Conservation (phyloP, 2,797 vertebrate species). For the Jordanella pulchra region DNA sequence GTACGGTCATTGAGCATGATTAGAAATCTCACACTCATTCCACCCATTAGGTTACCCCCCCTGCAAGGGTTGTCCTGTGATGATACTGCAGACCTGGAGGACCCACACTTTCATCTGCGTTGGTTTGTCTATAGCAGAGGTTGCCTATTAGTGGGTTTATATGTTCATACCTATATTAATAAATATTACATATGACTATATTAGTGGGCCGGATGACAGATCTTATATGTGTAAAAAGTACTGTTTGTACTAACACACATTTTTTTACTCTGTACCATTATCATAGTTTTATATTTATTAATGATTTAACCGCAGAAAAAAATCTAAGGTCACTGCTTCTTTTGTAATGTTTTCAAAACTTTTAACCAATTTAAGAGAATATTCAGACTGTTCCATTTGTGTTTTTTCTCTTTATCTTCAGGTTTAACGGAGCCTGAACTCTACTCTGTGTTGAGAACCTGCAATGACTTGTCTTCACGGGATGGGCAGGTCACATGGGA, state of each 20-base stretch:
- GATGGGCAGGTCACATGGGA: conserved; percentile 66
- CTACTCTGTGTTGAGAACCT: conserved; percentile 80
- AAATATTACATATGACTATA: too few relatives aligned
- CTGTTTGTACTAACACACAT: neutral
- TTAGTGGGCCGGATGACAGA: too few relatives aligned
- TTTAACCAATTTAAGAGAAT: neutral
- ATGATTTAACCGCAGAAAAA: neutral
- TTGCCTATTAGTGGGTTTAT: too few relatives aligned
- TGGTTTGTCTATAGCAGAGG: too few relatives aligned
- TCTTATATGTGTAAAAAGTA: too few relatives aligned
- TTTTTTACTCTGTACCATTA: neutral
- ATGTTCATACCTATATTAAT: too few relatives aligned
- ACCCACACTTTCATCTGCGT: too few relatives aligned
- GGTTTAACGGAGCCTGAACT: conserved; percentile 85
- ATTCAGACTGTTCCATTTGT: neutral
- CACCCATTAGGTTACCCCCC: too few relatives aligned
- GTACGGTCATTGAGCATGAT: too few relatives aligned
- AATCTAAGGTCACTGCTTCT: neutral
- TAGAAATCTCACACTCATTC: too few relatives aligned
- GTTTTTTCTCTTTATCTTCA: conserved; percentile 45
- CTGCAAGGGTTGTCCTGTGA: too few relatives aligned
- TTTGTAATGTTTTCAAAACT: neutral
- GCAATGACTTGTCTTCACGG: conserved; percentile 65
- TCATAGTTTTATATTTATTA: neutral
- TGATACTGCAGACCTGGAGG: too few relatives aligned